Base-by-base conservation (phyloP, 1,140 invertebrate genomes). In the Macrocentrus cingulum region DNA sequence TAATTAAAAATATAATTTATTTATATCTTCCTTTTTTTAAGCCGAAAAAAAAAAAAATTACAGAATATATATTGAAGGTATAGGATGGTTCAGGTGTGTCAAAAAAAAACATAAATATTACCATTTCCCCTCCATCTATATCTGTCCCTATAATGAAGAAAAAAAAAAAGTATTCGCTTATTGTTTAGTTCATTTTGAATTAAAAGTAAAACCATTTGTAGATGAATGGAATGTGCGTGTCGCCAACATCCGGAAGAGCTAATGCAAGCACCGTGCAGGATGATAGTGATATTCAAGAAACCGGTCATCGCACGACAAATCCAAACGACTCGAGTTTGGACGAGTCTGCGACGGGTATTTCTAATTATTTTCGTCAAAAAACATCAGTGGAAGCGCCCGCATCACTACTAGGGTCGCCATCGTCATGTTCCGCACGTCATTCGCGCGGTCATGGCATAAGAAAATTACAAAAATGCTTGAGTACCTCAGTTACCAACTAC, bases 361-460 rank as follows among this genome's bases (percentile, higher is more conserved):
- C 32, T 18, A 51, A 11, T 51, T 34, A 34, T 22, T 51, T 36
- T 36, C 49, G 49, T 51, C 7, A 39, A 13, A 51, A 49, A 49
- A 15, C 46, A 8, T 23, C 46, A 49, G 29, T 19, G 15, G 49
- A 37, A 11, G 25, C 29, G 19, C 49, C 36, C 15, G 16, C 49
- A 48, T 48, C n/a, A 25, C 20, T 25, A 9, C 20, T 19, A 23
- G n/a, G 11, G n/a, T 46, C 50, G 32, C 23, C 15, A 22, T 37
- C 37, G 29, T 46, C 44, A 13, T 48, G 36, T 39, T 39, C 36
- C 13, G 36, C 62, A 60, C 73, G 88, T 73, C 85, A 88, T 70
- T 90, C 88, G 75, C 88, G 90, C 80, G 89, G 87, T 81, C 90
- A 92, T 90, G 91, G 91, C 91, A 92, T 91, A 85, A 87, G 89